Conservation (phyloP, 2,888 invertebrate genomes). For the Epistrophe grossulariae region DNA sequence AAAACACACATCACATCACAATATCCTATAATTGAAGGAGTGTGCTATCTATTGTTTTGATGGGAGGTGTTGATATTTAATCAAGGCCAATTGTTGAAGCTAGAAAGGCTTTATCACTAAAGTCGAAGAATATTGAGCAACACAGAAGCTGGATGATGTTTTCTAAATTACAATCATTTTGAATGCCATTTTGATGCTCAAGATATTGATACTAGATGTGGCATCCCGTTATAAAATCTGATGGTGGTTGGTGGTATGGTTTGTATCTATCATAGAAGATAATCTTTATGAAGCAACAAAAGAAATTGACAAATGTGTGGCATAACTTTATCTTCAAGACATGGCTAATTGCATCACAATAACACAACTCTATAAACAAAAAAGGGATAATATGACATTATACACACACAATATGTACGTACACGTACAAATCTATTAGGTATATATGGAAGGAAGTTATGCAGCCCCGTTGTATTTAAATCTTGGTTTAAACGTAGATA, state of each 20-base stretch:
- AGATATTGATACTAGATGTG: conserved; percentile 44
- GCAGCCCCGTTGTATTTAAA: not conserved
- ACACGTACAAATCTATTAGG: not conserved
- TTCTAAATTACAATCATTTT: conserved; percentile 69
- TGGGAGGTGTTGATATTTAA: conserved; percentile 75
- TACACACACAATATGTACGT: not conserved
- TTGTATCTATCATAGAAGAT: not conserved
- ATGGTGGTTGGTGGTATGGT: not conserved
- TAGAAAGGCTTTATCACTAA: conserved; percentile 17
- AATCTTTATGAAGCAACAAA: conserved; percentile 61
- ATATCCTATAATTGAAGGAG: conserved; percentile 36
- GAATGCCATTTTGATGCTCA: conserved; percentile 68
- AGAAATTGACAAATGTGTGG: conserved; percentile 58
- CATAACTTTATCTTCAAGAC: conserved; percentile 44
- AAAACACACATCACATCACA: conserved; percentile 6
- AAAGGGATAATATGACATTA: not conserved
- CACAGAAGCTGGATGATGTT: conserved; percentile 42
- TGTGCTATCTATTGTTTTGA: conserved; percentile 60
- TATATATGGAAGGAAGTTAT: not conserved
- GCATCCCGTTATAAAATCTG: not conserved
- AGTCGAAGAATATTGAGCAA: not conserved
- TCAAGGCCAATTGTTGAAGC: conserved; percentile 70
- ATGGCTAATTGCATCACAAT: conserved; percentile 42
- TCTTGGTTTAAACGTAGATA: not conserved
- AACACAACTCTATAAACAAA: not conserved